Conservation (phyloP, 2,888 invertebrate genomes). For the Tenodera sinensis region DNA sequence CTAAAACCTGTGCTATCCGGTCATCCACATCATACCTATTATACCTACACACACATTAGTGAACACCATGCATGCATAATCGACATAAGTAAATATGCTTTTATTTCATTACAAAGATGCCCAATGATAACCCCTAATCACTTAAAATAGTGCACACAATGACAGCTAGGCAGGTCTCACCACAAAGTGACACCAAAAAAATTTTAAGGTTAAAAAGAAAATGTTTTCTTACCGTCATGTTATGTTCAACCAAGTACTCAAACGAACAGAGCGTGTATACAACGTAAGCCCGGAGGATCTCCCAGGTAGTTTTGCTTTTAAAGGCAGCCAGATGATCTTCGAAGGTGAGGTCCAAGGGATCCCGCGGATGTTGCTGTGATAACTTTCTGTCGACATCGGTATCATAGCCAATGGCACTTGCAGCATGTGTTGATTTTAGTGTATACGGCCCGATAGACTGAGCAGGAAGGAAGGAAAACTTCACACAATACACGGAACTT, state of each 20-base stretch:
- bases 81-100: no score
- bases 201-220: no score
- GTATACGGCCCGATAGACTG: conserved; percentile 37
- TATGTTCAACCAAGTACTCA: conserved; percentile 84
- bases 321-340: conserved; percentile 87
- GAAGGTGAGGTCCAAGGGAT: conserved; percentile 81
- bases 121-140: no score
- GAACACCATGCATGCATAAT: no score
- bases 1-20: no score
- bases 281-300: conserved; percentile 83
- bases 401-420: conserved; percentile 31
- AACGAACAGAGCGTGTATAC: conserved; percentile 90
- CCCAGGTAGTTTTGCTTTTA: conserved; percentile 91
- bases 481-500: conserved; percentile 37
- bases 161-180: no score
- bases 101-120: no score
- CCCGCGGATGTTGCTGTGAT: conserved; percentile 43
- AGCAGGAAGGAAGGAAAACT: conserved; percentile 31
- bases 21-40: no score
- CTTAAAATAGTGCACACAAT: no score
- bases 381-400: conserved; percentile 22
- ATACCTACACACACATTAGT: no score
- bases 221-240: conserved; percentile 72
- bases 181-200: no score
- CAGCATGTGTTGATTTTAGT: conserved; percentile 37